A percentile compares a stretch with the other conserved stretches of the same genome.
These are phyloP conservation scores for Xenopus laevis DNA, from an alignment of 2,113 vertebrate genomes.

Conservation along the genomic window DNA sequence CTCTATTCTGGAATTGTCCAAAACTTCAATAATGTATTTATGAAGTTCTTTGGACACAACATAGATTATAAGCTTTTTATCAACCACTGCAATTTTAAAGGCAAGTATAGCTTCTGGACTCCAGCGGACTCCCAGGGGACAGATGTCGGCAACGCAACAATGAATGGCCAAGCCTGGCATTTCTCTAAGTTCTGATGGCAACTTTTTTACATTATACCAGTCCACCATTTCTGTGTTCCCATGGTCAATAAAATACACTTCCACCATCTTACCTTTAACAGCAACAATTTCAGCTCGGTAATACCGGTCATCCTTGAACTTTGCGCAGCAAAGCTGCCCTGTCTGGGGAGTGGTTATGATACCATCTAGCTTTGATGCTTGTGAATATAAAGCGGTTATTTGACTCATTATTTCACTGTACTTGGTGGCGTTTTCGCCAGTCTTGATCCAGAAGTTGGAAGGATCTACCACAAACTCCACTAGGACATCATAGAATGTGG, in stretches of 20 bases:
- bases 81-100: constrained; percentile 73
- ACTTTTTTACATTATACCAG: constrained; percentile 56
- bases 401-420: constrained; percentile 67
- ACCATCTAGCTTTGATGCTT: constrained; percentile 50
- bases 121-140: constrained; percentile 68
- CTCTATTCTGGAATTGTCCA: constrained; percentile 62
- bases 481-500: constrained; percentile 59
- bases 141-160: constrained; percentile 72
- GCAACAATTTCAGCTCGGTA: constrained; percentile 71
- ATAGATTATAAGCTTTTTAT: constrained; percentile 69
- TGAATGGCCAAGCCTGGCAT: constrained; percentile 74
- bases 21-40: constrained; percentile 70
- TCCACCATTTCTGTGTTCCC: constrained; percentile 71
- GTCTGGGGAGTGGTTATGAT: constrained; percentile 57
- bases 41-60: constrained; percentile 60
- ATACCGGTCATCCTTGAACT: constrained; percentile 70
- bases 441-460: constrained; percentile 81
- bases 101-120: constrained; percentile 65
- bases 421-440: constrained; percentile 60
- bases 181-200: constrained; percentile 68
- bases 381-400: constrained; percentile 71
- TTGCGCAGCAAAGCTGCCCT: constrained; percentile 77
- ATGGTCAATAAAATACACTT: constrained; percentile 78
- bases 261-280: constrained; percentile 56
- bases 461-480: constrained; percentile 73